Evolutionary conservation across 2,888 invertebrate species (phyloP), one percentile per base, ranked within the genome.

Genomic region (Hybos culiciformis): DNA sequence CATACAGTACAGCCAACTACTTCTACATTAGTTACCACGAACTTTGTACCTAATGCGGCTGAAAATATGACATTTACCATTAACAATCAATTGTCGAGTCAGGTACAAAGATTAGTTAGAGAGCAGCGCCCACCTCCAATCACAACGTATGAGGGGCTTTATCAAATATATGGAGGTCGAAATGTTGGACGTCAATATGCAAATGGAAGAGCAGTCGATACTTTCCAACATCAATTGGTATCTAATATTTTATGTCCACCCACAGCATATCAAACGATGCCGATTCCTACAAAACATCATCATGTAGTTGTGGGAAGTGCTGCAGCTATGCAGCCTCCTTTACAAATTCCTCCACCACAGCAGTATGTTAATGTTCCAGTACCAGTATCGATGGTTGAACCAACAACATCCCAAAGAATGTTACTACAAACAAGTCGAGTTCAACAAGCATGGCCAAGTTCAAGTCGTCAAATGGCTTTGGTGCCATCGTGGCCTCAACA

Each of bases 241-340:
- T 90, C 91, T n/a, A 91, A 92, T 38, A 86, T 93, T 57, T 72
- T 93, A 42, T 92, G 92, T 66, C 91, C 90, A 57, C 84, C 86
- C 33, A 80, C 83, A 17, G n/a, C n/a, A n/a, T 87, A 92, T 59
- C 91, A 90, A 71, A 79, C 82, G 78, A 48, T 88, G 88, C 59
- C 90, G 79, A 61, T 66, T 55, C 67, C 67, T 48, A 67, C 67
- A 46, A 67, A 67, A 70, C n/a, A n/a, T n/a, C n/a, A n/a, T n/a
- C 72, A 67, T 52, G 72, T 72, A 15, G 71, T 71, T 18, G 72
- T 71, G 34, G 72, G 72, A 34, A 69, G 69, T 40, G 59, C 63
- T 20, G 71, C 71, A 44, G 70, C 70, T 12, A 67, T 67, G 66
- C 66, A 67, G 49, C 66, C 65, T 11, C 66, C 67, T 36, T 41